Percentiles rank a stretch among this genome's conserved stretches.
These are phyloP conservation scores for Nomada fabriciana DNA, from an alignment of 2,888 invertebrate species.

Conservation along the genomic window DNA sequence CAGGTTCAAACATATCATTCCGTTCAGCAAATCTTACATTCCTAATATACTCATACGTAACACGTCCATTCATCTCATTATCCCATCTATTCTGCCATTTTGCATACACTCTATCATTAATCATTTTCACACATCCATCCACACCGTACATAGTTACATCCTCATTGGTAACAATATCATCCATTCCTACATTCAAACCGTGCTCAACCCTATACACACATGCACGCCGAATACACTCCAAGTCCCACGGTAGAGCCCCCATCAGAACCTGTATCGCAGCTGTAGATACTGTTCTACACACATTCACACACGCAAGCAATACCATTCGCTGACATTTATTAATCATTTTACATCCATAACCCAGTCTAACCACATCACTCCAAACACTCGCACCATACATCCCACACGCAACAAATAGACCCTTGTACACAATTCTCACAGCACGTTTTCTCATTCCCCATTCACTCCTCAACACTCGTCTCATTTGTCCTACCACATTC, in stretches of 20 bases:
- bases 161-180: not conserved
- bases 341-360: not conserved
- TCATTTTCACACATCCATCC: too few relatives aligned
- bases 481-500: too few relatives aligned
- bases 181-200: not conserved
- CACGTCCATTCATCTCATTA: constrained; percentile 3
- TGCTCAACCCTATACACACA: not conserved
- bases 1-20: constrained; percentile 1
- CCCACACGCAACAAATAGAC: too few relatives aligned
- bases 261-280: not conserved
- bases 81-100: constrained; percentile 27
- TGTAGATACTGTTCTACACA: not conserved
- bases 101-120: constrained; percentile 12
- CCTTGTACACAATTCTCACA: too few relatives aligned
- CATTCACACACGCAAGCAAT: not conserved
- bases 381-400: too few relatives aligned
- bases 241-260: not conserved
- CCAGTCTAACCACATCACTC: not conserved
- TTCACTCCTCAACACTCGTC: too few relatives aligned
- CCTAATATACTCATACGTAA: constrained; percentile 20
- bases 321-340: constrained; percentile 1
- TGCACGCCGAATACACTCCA: not conserved
- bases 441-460: too few relatives aligned
- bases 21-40: constrained; percentile 11
- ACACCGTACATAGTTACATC: too few relatives aligned